These are phyloP conservation scores for Fregetta grallaria DNA, from an alignment of 2,113 vertebrate species.

Conservation along the genomic window DNA sequence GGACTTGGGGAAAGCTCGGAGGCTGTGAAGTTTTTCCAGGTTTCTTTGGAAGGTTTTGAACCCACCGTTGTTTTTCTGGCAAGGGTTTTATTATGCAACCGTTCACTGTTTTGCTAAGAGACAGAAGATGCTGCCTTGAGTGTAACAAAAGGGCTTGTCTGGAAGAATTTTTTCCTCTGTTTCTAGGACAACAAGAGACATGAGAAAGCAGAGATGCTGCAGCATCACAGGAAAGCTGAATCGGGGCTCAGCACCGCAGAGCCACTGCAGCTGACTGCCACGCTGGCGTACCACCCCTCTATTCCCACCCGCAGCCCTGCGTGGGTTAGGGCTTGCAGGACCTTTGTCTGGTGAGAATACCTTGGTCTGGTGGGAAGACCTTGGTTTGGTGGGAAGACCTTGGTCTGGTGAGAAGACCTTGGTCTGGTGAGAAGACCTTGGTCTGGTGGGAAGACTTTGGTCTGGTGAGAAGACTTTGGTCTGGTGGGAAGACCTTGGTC, in stretches of 20 bases:
- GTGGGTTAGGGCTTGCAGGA: not conserved
- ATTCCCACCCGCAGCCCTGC: not conserved
- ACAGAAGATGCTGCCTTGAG: not conserved
- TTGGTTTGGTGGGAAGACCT: not conserved
- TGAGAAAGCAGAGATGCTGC: constrained; percentile 19
- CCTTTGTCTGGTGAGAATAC: not conserved
- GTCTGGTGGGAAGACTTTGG: too few species aligned
- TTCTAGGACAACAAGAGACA: constrained; percentile 65
- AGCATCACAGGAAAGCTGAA: not conserved
- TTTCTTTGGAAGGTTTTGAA: not conserved
- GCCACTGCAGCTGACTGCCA: not conserved
- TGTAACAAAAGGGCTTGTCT: constrained; percentile 17
- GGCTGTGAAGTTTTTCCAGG: not conserved
- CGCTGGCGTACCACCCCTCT: not conserved
- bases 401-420: not conserved
- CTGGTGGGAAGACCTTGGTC: too few species aligned
- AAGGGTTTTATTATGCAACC: not conserved
- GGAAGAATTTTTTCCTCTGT: constrained; percentile 41
- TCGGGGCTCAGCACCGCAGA: not conserved
- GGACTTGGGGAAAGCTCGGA: not conserved
- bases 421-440: too few species aligned
- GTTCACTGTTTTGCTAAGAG: not conserved
- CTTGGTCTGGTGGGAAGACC: not conserved
- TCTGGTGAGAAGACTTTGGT: too few species aligned
- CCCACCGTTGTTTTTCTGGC: not conserved